Evolutionary conservation across 2,888 invertebrate genomes (phyloP), one percentile per base, ranked within the genome.

Genomic region (Oxycera nigricornis): DNA sequence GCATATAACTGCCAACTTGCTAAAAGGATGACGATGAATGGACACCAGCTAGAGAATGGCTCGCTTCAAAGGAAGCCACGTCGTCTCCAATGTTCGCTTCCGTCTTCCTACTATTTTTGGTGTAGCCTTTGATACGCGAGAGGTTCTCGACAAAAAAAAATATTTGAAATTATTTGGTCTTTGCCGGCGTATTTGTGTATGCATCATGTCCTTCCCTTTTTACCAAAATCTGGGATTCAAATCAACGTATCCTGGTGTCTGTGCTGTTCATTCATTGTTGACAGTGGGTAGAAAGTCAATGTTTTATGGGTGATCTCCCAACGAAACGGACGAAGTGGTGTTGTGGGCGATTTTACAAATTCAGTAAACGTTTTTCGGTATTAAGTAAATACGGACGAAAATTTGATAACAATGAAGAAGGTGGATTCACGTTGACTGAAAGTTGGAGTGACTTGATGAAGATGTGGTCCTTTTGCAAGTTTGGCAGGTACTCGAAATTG

Each of bases 331-430:
- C 30, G 39, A n/a, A 6, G 9, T 7, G 9, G 11, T 6, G 9
- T 11, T n/a, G 14, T 1, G 31, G 31, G 31, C 41, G 24, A 24
- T 52, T 70, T 70, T 70, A 31, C 20, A 68, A 70, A 70, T 70
- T 52, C 70, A 55, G 14, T 4, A 11, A 70, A 22, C 70, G 70
- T 70, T 55, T 52, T 22, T 1, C 20, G 30, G 24, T 70, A 55
- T 70, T 70, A 70, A 70, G 70, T 70, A 70, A 70, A 70, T 70
- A 70, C 70, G 52, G 52, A 70, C 70, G 46, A 68, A 68, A 31
- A 55, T 70, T 70, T 55, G 22, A 70, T 70, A 70, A 68, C 46
- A 68, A 50, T 68, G 35, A 70, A 55, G 20, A 26, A 17, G 35
- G 26, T 7, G 55, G 52, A 52, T 30, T 70, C 30, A 70, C 55